Conservation (phyloP, 2,113 vertebrate genomes). For the Podarcis raffonei region DNA sequence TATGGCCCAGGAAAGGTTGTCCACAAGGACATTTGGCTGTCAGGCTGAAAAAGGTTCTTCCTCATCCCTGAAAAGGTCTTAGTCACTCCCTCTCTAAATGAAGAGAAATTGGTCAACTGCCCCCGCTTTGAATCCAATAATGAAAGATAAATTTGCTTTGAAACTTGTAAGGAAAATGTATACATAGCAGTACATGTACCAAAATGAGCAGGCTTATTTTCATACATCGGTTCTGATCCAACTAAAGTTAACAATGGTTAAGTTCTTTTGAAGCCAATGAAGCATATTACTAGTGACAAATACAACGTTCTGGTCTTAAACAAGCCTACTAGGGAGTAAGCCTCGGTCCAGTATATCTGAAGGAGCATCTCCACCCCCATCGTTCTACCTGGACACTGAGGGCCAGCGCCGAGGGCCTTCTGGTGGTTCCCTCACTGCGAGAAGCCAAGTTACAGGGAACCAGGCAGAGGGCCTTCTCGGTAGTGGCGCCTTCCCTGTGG, state of each 20-base stretch:
- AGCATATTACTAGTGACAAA: too few relatives aligned
- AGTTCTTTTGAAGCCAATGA: background rate
- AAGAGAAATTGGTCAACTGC: background rate
- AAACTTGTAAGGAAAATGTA: background rate
- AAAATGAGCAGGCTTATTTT: background rate
- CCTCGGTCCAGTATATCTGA: too few relatives aligned
- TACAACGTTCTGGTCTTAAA: background rate
- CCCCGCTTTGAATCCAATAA: background rate
- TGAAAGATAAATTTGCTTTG: background rate
- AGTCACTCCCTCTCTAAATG: background rate
- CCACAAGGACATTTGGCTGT: too few relatives aligned
- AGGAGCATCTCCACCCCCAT: too few relatives aligned
- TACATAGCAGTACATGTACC: background rate
- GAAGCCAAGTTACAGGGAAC: too few relatives aligned
- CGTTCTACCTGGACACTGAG: too few relatives aligned
- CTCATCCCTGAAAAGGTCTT: background rate
- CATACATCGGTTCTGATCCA: background rate
- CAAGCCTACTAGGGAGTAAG: background rate
- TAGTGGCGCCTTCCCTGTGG: too few relatives aligned
- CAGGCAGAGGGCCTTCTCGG: too few relatives aligned
- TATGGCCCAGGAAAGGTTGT: too few relatives aligned
- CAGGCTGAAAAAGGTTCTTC: too few relatives aligned
- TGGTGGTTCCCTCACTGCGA: too few relatives aligned
- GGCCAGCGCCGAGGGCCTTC: too few relatives aligned
- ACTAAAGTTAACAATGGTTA: background rate